Conservation (phyloP, 2,888 invertebrate species). For the Plagiodera versicolora region DNA sequence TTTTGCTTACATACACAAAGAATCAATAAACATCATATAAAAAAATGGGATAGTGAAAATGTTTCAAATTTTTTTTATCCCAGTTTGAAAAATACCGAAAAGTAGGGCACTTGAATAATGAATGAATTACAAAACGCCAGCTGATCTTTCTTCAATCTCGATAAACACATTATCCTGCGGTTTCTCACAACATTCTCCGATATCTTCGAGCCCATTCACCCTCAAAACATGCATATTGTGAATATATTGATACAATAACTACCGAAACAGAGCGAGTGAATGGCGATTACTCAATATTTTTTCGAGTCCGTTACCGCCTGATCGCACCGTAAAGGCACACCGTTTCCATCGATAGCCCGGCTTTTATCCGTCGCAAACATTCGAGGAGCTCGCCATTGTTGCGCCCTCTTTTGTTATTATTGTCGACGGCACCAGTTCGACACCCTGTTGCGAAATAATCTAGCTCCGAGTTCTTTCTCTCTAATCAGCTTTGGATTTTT, state of each 20-base stretch:
- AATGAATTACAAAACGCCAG: too few species aligned
- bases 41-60: too few species aligned
- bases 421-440: conserved; percentile 50
- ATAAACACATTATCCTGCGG: not conserved
- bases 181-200: not conserved
- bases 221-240: not conserved
- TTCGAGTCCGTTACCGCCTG: conserved; percentile 19
- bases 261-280: too few species aligned
- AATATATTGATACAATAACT: conserved; percentile 9
- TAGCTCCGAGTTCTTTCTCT: conserved; percentile 44
- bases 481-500: conserved; percentile 48
- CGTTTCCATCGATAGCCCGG: conserved; percentile 28
- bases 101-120: too few species aligned
- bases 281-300: conserved; percentile 14
- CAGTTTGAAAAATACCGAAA: too few species aligned
- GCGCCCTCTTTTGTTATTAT: conserved; percentile 45
- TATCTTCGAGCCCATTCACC: not conserved
- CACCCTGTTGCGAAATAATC: conserved; percentile 53
- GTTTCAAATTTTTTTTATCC: too few species aligned
- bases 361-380: conserved; percentile 32
- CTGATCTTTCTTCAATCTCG: not conserved
- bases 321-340: conserved; percentile 24
- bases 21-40: too few species aligned
- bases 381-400: conserved; percentile 49
- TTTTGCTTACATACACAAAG: too few species aligned